Base-by-base conservation (phyloP, 2,888 invertebrate genomes). In the Spisula solida region DNA sequence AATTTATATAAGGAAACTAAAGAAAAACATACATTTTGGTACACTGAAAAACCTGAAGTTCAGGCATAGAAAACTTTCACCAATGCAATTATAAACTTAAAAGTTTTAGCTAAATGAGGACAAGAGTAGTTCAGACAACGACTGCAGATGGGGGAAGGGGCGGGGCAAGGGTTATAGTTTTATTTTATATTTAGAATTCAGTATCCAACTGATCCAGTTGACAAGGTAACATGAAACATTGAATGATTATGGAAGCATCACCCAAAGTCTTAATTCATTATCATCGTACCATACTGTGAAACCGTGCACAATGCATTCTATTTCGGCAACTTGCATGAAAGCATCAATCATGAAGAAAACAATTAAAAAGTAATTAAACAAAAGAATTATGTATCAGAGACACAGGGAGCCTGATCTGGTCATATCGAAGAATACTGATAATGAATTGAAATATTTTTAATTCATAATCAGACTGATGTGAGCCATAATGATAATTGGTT, bases 341-440 rank as follows among this genome's bases (percentile, higher is more conserved):
- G 60, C 60, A 66, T 66, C 25, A 66, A 25, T 66, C 60, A 66
- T 66, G 20, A 66, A 66, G 60, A 25, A 66, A 66, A 66, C 25
- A 66, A 66, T 66, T 66, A 66, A 25, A 66, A 66, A 2, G 8
- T 66, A 66, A 66, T 66, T 66, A 66, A 2, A 66, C 60, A 66
- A 66, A n/a, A 66, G 10, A 66, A n/a, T 66, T 25, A 66, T 51
- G 51, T 12, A 51, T 51, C 12, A 51, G 51, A 51, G 51, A 51
- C 14, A 12, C 51, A 10, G 25, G 25, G 25, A 66, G 25, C 60
- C 20, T 25, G 60, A 25, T 66, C 60, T 0, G 25, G 2, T 66
- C 60, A n/a, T 66, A 25, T 25, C 25, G 25, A 4, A 25, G 12
- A 12, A n/a, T 25, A 66, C 12, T 25, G 25, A n/a, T 66, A 66